Conservation (phyloP, 2,797 vertebrate genomes). For the Hapalemur alaotrensis region DNA sequence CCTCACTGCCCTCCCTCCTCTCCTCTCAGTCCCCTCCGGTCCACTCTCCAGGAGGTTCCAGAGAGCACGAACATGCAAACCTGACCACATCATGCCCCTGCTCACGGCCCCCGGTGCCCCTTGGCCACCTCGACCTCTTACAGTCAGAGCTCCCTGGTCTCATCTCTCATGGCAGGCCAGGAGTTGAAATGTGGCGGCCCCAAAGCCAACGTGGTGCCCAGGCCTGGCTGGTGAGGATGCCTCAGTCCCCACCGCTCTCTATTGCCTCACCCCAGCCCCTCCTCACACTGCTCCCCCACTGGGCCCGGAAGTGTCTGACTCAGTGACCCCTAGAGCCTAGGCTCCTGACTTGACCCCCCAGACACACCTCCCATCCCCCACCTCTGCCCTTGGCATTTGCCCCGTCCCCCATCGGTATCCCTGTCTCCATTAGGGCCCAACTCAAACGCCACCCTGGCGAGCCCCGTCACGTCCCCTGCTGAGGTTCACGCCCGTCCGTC, state of each 20-base stretch:
- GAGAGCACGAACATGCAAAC: neutral
- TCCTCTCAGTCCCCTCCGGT: too few relatives aligned
- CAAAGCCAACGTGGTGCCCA: neutral
- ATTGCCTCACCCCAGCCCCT: neutral
- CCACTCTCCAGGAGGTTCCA: neutral
- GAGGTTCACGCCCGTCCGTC: fast-evolving
- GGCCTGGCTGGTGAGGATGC: neutral
- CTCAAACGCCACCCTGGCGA: too few relatives aligned
- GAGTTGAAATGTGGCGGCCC: neutral
- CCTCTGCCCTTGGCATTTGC: neutral
- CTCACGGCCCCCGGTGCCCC: neutral
- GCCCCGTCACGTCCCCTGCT: neutral
- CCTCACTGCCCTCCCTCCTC: neutral
- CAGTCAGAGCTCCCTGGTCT: neutral
- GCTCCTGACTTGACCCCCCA: neutral
- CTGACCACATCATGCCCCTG: neutral
- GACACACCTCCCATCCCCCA: neutral
- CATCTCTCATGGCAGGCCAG: neutral
- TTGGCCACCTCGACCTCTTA: neutral
- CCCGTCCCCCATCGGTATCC: neutral
- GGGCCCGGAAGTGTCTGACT: neutral
- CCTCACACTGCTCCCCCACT: neutral
- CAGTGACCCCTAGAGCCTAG: neutral
- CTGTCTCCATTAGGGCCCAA: neutral
- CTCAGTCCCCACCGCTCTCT: neutral